Evolutionary conservation across 1,140 invertebrate genomes (phyloP).

Genomic region (Agrilus planipennis): DNA sequence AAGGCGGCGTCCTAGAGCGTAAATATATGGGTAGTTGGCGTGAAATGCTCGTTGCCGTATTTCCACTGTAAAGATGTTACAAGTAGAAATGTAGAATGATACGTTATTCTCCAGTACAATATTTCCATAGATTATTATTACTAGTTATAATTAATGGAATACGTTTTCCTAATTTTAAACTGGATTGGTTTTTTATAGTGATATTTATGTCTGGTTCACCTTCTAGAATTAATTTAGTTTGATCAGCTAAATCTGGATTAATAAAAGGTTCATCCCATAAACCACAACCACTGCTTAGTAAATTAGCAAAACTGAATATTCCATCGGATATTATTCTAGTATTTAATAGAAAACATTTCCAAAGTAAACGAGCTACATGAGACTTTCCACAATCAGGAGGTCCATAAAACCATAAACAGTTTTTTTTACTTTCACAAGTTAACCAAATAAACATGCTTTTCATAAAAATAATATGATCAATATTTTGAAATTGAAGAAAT

Average conservation of each 20-base stretch:
- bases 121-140: neutral
- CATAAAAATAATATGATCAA: too few relatives aligned
- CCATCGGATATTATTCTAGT: neutral
- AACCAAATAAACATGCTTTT: too few relatives aligned
- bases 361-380: too few relatives aligned
- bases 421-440: too few relatives aligned
- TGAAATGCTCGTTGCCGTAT: neutral
- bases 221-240: neutral
- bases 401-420: too few relatives aligned
- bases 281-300: neutral
- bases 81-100: neutral
- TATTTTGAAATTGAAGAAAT: too few relatives aligned
- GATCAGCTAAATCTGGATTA: neutral
- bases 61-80: neutral
- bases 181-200: neutral
- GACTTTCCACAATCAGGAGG: too few relatives aligned
- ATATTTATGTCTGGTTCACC: neutral
- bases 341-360: neutral
- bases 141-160: neutral
- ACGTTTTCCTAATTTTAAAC: neutral
- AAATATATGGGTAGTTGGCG: neutral
- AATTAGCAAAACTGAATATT: neutral
- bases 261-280: neutral
- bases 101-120: too few relatives aligned
- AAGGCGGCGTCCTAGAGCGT: neutral